Evolutionary conservation across 2,888 invertebrate genomes (phyloP).

Genomic region (Maniola hyperantus): DNA sequence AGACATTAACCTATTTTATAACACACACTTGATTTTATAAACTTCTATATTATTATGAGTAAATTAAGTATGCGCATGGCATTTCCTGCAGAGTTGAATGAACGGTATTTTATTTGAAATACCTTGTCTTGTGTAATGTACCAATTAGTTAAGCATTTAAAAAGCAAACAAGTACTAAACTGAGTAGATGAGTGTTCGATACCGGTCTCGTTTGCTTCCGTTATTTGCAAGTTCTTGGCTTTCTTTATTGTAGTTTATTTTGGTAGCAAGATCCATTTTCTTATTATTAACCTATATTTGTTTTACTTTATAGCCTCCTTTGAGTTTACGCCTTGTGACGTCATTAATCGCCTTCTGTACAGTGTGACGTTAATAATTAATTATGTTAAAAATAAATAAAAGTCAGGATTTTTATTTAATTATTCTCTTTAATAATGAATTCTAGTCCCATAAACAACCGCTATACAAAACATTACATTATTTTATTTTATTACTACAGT

Average conservation of each 20-base stretch:
- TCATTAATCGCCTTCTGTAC: no score
- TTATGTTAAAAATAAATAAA: no score
- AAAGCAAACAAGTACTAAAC: slow-evolving; percentile 20
- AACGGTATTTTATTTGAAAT: slow-evolving; percentile 16
- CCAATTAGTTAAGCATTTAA: slow-evolving; percentile 26
- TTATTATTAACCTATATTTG: no score
- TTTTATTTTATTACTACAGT: no score
- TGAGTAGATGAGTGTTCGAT: slow-evolving; percentile 16
- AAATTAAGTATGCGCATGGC: slow-evolving; percentile 17
- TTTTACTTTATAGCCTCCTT: no score
- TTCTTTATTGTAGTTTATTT: background rate
- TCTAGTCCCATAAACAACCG: no score
- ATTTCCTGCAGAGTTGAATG: slow-evolving; percentile 18
- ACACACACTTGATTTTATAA: slow-evolving; percentile 8
- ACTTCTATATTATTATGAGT: slow-evolving; percentile 6
- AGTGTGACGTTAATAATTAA: no score
- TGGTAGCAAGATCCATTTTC: background rate
- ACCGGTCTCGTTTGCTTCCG: slow-evolving; percentile 12
- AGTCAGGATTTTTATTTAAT: no score
- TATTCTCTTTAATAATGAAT: no score
- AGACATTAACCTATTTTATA: slow-evolving; percentile 15
- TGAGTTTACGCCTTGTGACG: no score
- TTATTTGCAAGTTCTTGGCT: slow-evolving; percentile 12
- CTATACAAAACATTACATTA: no score
- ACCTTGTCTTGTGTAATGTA: slow-evolving; percentile 22